These are phyloP conservation scores for Parochlus steinenii DNA, from an alignment of 2,888 invertebrate genomes.

Conservation along the genomic window DNA sequence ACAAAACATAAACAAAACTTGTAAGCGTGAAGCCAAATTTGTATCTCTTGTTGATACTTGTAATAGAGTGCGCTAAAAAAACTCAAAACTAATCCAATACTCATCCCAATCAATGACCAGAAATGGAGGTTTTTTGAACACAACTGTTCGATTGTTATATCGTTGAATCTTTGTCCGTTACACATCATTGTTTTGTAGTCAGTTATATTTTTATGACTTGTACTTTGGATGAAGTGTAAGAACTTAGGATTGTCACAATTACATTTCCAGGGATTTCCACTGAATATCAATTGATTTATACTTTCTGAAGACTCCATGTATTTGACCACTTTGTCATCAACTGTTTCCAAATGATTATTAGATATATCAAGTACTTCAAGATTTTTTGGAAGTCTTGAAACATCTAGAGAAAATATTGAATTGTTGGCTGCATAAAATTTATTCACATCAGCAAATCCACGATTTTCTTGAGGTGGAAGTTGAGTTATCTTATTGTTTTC, in stretches of 20 bases:
- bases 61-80: slow-evolving; percentile 35
- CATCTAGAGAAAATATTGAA: slow-evolving; percentile 26
- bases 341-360: slow-evolving; percentile 35
- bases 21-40: slow-evolving; percentile 48
- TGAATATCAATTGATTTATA: slow-evolving; percentile 34
- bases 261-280: slow-evolving; percentile 53
- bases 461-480: slow-evolving; percentile 23
- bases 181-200: slow-evolving; percentile 24
- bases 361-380: slow-evolving; percentile 37
- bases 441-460: slow-evolving; percentile 34
- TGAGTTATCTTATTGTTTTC: slow-evolving; percentile 28
- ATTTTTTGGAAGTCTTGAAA: slow-evolving; percentile 29
- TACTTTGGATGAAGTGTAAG: slow-evolving; percentile 35
- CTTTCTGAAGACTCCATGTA: slow-evolving; percentile 31
- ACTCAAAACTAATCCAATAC: slow-evolving; percentile 33
- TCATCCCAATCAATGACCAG: slow-evolving; percentile 26
- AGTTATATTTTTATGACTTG: slow-evolving; percentile 23
- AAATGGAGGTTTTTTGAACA: slow-evolving; percentile 27
- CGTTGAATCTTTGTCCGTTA: slow-evolving; percentile 14
- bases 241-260: slow-evolving; percentile 44
- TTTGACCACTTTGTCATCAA: slow-evolving; percentile 31
- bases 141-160: slow-evolving; percentile 26
- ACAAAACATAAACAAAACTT: slow-evolving; percentile 43
- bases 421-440: slow-evolving; percentile 35
- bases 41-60: slow-evolving; percentile 42